Evolutionary conservation across 2,113 vertebrate species (phyloP), one percentile per base, ranked within the genome.

Genomic region (Numenius arquata): DNA sequence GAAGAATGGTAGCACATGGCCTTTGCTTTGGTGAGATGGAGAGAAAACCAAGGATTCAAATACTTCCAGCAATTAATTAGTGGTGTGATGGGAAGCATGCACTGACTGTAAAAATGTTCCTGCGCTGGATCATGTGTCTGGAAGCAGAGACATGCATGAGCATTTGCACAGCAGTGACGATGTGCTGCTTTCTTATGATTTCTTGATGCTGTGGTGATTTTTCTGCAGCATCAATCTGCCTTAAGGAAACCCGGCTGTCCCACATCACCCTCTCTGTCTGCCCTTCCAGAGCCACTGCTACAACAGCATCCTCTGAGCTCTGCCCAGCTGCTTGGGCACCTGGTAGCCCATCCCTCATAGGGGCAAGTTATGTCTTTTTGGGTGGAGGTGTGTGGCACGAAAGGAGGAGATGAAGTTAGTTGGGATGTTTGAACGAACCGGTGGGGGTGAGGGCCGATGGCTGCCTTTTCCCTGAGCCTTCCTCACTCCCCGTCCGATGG

Each of bases 21-120:
- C 63, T 48, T 71, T 61, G 77, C 32, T 67, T 77, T 41, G 89
- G 79, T 0, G 15, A 85, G 91, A n/a, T 32, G 88, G 68, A 89
- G 88, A 95, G 61, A 82, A 85, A 78, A 22, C 1, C 9, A 50
- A 63, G 68, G 58, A 56, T 73, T 79, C 30, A 65, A 36, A 83
- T 52, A 66, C 74, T 81, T 92, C 72, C 81, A 95, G 96, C 80
- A 72, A 75, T 91, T 95, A 94, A 94, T 77, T 90, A 89, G 47
- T n/a, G 48, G 85, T 52, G 88, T 76, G 89, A 71, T 7, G 15
- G 92, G 78, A 71, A 89, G 53, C 90, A 92, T 82, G 90, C 53
- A 5, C 79, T 62, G 92, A 73, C 83, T 90, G 85, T 5, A 80
- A 70, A 79, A 74, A 14, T 0, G 0, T 26, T 43, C n/a, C 91